A percentile compares a stretch with the other conserved stretches of the same genome.
Conservation (phyloP, 2,113 vertebrate species). For the Oncorhynchus tshawytscha region DNA sequence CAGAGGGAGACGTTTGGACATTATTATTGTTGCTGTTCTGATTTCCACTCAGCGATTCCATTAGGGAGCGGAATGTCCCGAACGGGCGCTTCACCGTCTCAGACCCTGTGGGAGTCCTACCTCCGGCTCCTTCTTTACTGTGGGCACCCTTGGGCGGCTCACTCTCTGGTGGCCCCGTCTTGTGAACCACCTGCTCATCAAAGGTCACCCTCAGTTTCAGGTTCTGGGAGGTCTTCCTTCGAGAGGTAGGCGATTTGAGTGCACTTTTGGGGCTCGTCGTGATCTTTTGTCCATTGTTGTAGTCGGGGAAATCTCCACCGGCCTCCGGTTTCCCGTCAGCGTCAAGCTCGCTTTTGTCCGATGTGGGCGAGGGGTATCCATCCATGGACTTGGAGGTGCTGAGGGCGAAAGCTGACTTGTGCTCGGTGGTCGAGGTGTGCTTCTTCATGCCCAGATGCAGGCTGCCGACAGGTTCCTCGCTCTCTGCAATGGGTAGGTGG, state of each 20-base stretch:
- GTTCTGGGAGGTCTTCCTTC: constrained; percentile 90
- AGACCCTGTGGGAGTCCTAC: constrained; percentile 49
- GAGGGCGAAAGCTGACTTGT: constrained; percentile 82
- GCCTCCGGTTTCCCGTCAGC: constrained; percentile 69
- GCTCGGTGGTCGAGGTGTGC: constrained; percentile 71
- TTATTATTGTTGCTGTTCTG: constrained; percentile 75
- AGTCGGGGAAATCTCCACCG: constrained; percentile 67
- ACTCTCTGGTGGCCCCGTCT: constrained; percentile 34
- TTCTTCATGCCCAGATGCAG: constrained; percentile 83
- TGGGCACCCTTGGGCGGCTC: constrained; percentile 74
- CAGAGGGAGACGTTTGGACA: constrained; percentile 58
- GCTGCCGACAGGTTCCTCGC: constrained; percentile 71
- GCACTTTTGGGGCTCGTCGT: constrained; percentile 96
- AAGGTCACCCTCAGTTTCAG: constrained; percentile 96
- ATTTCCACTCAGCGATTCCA: constrained; percentile 94
- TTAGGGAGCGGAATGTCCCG: constrained; percentile 92
- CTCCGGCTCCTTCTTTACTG: constrained; percentile 75
- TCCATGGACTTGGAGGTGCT: constrained; percentile 84
- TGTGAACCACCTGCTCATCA: constrained; percentile 90
- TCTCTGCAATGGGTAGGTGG: constrained; percentile 85
- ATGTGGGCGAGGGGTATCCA: constrained; percentile 80
- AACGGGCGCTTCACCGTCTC: constrained; percentile 85
- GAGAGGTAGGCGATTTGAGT: constrained; percentile 95
- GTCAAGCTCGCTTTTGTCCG: constrained; percentile 82
- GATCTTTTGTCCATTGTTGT: constrained; percentile 73